Percentiles rank a stretch among this genome's conserved stretches.
These are phyloP conservation scores for Halyomorpha halys DNA, from an alignment of 1,140 invertebrate genomes.

Conservation along the genomic window DNA sequence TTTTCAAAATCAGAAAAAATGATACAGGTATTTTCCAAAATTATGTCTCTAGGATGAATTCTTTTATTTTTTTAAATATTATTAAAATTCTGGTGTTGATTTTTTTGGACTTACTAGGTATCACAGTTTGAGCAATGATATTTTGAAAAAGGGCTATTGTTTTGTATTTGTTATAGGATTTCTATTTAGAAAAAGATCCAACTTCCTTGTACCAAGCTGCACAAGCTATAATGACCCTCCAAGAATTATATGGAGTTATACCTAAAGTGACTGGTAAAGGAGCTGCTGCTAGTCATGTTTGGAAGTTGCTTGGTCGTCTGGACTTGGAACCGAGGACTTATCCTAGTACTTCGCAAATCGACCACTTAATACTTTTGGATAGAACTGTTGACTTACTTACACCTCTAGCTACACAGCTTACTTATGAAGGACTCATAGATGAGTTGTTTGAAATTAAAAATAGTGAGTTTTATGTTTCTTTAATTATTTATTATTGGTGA, in stretches of 20 bases:
- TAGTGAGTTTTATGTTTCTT: slow-evolving; percentile 40
- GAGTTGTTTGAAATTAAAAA: slow-evolving; percentile 69
- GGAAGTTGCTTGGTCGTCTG: slow-evolving; percentile 73
- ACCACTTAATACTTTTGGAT: slow-evolving; percentile 81
- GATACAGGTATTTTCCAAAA: too few relatives aligned
- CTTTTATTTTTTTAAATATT: too few relatives aligned
- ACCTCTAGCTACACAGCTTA: slow-evolving; percentile 86
- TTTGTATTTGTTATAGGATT: slow-evolving; percentile 49
- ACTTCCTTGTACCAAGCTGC: slow-evolving; percentile 71
- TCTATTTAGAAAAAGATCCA: slow-evolving; percentile 76
- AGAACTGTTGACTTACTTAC: slow-evolving; percentile 84
- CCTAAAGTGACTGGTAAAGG: slow-evolving; percentile 85
- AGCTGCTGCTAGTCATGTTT: slow-evolving; percentile 72
- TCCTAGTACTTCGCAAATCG: slow-evolving; percentile 55
- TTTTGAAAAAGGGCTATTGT: too few relatives aligned
- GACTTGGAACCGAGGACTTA: slow-evolving; percentile 56
- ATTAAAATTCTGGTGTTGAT: too few relatives aligned
- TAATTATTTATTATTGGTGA: too few relatives aligned
- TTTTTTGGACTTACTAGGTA: too few relatives aligned
- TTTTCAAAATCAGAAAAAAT: too few relatives aligned
- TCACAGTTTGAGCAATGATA: too few relatives aligned
- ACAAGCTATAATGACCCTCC: slow-evolving; percentile 93
- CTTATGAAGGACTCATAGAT: slow-evolving; percentile 95
- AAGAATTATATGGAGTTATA: slow-evolving; percentile 81
- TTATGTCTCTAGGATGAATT: too few relatives aligned